A percentile compares a stretch with the other conserved stretches of the same genome.
These are phyloP conservation scores for Ruditapes philippinarum DNA, from an alignment of 1,140 invertebrate genomes.

Conservation along the genomic window DNA sequence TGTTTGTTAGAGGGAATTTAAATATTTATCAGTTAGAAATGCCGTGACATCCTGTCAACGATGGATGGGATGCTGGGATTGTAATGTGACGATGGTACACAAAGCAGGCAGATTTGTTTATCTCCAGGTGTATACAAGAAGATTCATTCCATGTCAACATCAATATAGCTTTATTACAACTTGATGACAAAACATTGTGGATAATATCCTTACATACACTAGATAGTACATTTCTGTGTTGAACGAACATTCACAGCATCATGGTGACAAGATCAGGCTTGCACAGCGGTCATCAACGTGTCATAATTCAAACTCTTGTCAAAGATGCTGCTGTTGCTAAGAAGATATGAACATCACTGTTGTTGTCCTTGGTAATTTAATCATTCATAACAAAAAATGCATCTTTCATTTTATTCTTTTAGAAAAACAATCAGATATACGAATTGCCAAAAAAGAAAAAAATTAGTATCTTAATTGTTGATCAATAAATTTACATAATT, in stretches of 20 bases:
- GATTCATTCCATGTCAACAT: constrained; percentile 49
- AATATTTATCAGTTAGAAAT: constrained; percentile 25
- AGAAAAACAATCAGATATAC: too few relatives aligned
- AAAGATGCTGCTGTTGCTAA: not conserved
- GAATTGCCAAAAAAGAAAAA: too few relatives aligned
- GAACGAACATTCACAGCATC: constrained; percentile 1
- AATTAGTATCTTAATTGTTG: too few relatives aligned
- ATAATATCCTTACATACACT: not conserved
- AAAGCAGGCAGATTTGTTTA: not conserved
- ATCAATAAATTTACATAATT: too few relatives aligned
- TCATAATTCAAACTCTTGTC: not conserved
- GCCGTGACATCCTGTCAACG: constrained; percentile 48
- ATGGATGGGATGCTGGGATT: constrained; percentile 31
- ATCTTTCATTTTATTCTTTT: too few relatives aligned
- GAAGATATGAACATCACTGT: not conserved
- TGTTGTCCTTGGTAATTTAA: not conserved
- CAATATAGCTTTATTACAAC: not conserved
- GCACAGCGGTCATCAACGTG: not conserved
- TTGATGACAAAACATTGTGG: not conserved
- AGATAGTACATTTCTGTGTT: not conserved
- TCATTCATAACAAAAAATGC: not conserved
- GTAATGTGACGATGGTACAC: not conserved
- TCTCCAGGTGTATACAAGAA: constrained; percentile 41
- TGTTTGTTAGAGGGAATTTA: constrained; percentile 24
- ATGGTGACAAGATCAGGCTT: not conserved